Conservation (phyloP, 2,888 invertebrate genomes). For the Drosophila silvestris region DNA sequence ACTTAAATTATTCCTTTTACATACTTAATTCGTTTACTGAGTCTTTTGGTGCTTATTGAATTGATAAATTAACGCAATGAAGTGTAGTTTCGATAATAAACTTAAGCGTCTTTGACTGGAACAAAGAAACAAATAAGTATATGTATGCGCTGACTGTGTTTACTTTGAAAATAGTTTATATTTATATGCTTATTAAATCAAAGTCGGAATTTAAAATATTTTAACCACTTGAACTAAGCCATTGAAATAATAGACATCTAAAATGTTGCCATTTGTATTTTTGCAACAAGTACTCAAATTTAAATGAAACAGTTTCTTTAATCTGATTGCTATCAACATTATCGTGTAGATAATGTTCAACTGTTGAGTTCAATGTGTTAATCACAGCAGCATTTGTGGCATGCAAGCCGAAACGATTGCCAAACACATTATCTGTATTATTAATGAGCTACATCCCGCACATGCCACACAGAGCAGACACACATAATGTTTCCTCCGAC, state of each 20-base stretch:
- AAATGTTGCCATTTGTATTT: background rate
- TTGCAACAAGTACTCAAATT: background rate
- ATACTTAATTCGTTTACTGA: background rate
- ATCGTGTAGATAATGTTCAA: background rate
- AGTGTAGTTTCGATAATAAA: background rate
- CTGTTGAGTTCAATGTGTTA: constrained; percentile 66
- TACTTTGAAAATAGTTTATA: background rate
- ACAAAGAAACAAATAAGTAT: background rate
- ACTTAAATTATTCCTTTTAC: background rate
- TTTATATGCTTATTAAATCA: background rate
- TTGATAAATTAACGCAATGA: background rate
- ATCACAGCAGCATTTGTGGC: constrained; percentile 68
- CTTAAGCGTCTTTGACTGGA: background rate
- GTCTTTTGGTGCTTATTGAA: background rate
- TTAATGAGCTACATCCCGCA: constrained; percentile 75
- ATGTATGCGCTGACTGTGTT: background rate
- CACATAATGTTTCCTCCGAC: constrained; percentile 7
- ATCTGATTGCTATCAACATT: background rate
- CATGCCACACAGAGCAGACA: constrained; percentile 49
- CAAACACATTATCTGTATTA: constrained; percentile 75
- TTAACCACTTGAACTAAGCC: background rate
- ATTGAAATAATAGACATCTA: background rate
- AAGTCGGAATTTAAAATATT: background rate
- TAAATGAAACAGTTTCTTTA: background rate
- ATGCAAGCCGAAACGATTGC: constrained; percentile 72